phyloP scores from a whole-genome alignment of 2,113 vertebrate genomes.

The Thermophis baileyi region DNA sequence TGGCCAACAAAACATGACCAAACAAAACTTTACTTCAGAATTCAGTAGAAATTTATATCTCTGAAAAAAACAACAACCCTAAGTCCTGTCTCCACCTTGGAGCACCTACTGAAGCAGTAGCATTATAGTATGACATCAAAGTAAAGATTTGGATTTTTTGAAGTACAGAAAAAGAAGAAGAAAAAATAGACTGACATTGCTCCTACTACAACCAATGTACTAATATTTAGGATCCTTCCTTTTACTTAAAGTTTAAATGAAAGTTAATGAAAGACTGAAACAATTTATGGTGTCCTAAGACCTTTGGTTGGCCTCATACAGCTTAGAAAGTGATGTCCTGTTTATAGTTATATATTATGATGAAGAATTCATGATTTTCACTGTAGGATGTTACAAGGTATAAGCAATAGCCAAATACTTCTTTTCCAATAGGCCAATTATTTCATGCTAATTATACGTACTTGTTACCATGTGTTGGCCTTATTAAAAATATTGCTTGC shows the following conservation, averaged over 20 bases:
- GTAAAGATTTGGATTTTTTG: background rate
- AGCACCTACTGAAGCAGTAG: background rate
- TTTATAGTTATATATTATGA: slow-evolving; percentile 10
- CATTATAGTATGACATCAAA: background rate
- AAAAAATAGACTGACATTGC: background rate
- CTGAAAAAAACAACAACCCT: background rate
- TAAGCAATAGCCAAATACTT: slow-evolving; percentile 33
- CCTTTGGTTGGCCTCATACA: slow-evolving; percentile 42
- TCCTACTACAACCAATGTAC: slow-evolving; percentile 8
- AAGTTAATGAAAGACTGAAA: slow-evolving; percentile 28
- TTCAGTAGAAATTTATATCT: background rate
- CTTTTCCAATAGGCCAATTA: slow-evolving; percentile 42
- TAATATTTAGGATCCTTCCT: slow-evolving; percentile 23
- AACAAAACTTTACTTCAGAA: background rate
- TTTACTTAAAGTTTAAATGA: slow-evolving; percentile 31
- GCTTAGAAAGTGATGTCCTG: slow-evolving; percentile 32
- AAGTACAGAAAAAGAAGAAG: background rate
- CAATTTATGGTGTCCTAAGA: slow-evolving; percentile 29
- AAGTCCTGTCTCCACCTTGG: background rate
- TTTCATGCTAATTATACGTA: slow-evolving; percentile 33
- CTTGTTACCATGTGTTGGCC: slow-evolving; percentile 10
- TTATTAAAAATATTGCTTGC: slow-evolving; percentile 24
- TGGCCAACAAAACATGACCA: background rate
- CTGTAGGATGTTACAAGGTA: slow-evolving; percentile 7
- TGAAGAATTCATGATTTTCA: slow-evolving; percentile 45